These are phyloP conservation scores for Hipposideros armiger DNA, from an alignment of 2,113 vertebrate species.

Conservation along the genomic window DNA sequence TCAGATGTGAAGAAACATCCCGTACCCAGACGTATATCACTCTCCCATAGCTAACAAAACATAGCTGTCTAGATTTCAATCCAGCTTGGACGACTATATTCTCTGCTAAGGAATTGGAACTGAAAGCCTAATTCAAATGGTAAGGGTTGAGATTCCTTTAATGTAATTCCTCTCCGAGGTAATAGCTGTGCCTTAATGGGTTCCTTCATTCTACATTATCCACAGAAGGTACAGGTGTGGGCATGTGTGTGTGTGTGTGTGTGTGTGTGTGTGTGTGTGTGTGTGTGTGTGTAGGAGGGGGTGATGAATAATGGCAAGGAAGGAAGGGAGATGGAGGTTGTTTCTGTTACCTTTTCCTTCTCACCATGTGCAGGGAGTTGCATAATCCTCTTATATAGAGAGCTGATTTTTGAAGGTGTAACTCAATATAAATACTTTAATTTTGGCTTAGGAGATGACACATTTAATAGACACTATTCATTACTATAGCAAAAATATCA, in stretches of 20 bases:
- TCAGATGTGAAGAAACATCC: neutral
- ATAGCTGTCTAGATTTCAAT: slow-evolving; percentile 13
- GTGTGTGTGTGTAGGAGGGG: neutral
- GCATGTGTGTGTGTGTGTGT: neutral
- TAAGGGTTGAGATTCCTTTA: neutral
- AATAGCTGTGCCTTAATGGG: neutral
- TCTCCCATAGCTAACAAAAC: neutral
- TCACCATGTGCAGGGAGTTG: neutral
- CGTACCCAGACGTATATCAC: neutral
- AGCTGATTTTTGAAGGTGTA: neutral
- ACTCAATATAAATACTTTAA: slow-evolving; percentile 33
- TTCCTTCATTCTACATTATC: slow-evolving; percentile 41
- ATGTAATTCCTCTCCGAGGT: neutral
- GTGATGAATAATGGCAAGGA: neutral
- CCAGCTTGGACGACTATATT: neutral
- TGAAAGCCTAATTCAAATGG: neutral
- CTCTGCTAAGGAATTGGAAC: slow-evolving; percentile 3
- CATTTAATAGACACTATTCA: neutral
- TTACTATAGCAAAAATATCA: neutral
- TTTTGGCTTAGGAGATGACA: neutral
- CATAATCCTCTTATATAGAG: neutral
- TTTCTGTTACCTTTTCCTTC: neutral
- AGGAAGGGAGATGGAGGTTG: neutral
- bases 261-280: neutral
- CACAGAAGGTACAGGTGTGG: neutral